Evolutionary conservation across 1,140 invertebrate genomes (phyloP).

Genomic region (Anagrus nilaparvatae): DNA sequence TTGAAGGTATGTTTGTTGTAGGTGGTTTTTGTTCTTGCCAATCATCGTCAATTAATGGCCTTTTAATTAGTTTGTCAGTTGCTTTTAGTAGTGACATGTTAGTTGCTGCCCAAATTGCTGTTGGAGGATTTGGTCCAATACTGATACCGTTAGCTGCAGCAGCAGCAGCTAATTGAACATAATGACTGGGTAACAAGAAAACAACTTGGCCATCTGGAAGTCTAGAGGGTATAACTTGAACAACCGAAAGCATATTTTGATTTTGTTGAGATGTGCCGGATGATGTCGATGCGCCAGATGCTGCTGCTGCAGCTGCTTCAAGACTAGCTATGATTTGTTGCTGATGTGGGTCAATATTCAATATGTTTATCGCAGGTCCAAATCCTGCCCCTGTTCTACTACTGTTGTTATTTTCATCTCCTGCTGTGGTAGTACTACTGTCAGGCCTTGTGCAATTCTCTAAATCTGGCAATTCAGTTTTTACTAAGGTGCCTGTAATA

Average conservation of each 20-base stretch:
- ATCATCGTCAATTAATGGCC: constrained; percentile 30
- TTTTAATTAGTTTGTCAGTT: constrained; percentile 37
- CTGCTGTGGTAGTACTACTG: constrained; percentile 35
- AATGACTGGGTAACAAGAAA: constrained; percentile 46
- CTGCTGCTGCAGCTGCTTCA: too few relatives aligned
- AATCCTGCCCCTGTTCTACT: constrained; percentile 31
- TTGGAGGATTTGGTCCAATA: constrained; percentile 39
- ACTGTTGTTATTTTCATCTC: constrained; percentile 40
- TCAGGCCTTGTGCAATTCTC: constrained; percentile 31
- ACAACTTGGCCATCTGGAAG: constrained; percentile 48
- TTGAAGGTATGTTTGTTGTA: too few relatives aligned
- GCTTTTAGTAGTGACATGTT: constrained; percentile 40
- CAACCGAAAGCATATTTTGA: constrained; percentile 37
- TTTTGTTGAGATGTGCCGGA: constrained; percentile 32
- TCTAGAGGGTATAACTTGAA: constrained; percentile 44
- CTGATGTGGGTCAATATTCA: too few relatives aligned
- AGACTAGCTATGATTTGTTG: too few relatives aligned
- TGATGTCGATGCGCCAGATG: constrained; percentile 22
- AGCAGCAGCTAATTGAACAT: constrained; percentile 43
- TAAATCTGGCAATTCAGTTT: constrained; percentile 33
- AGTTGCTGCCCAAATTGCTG: constrained; percentile 39
- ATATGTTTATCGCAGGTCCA: too few relatives aligned
- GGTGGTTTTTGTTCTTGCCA: too few relatives aligned
- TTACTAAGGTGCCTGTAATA: constrained; percentile 30
- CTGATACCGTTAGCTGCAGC: constrained; percentile 39